phyloP scores from a whole-genome alignment of 2,797 vertebrate genomes.

The Schizopygopsis pylzovi region DNA sequence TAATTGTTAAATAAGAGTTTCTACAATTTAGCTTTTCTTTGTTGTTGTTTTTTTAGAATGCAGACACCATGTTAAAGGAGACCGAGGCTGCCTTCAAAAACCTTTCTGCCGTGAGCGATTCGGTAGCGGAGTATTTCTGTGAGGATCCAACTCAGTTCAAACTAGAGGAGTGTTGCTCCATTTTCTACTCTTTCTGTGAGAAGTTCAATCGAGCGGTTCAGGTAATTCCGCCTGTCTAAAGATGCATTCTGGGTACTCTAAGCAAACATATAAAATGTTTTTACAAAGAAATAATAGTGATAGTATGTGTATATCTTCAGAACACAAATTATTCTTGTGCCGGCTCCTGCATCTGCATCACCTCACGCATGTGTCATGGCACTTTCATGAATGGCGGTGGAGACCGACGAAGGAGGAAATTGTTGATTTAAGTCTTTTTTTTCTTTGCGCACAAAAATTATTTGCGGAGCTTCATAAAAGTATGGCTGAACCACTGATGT shows the following conservation, averaged over 20 bases:
- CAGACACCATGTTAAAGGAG: conserved; percentile 70
- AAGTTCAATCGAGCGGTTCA: conserved; percentile 78
- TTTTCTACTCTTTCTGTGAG: conserved; percentile 82
- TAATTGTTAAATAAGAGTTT: conserved; percentile 5
- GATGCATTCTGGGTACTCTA: background rate
- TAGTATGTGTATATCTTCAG: background rate
- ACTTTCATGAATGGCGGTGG: no score
- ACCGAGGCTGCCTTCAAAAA: conserved; percentile 66
- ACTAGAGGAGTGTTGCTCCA: conserved; percentile 81
- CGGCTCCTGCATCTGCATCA: no score
- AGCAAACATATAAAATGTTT: background rate
- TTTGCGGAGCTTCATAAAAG: no score
- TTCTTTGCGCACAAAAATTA: no score
- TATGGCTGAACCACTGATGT: no score
- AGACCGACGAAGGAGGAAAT: no score
- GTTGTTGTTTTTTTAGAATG: conserved; percentile 67
- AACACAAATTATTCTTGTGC: no score
- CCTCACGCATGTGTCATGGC: no score
- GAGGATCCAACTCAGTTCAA: conserved; percentile 79
- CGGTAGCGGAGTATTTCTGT: conserved; percentile 83
- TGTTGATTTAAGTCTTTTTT: no score
- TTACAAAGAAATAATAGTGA: background rate
- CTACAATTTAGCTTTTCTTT: background rate
- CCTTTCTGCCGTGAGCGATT: conserved; percentile 68
- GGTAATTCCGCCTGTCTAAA: conserved; percentile 65